Evolutionary conservation across 2,888 invertebrate species (phyloP).

Genomic region (Drosophila heteroneura): DNA sequence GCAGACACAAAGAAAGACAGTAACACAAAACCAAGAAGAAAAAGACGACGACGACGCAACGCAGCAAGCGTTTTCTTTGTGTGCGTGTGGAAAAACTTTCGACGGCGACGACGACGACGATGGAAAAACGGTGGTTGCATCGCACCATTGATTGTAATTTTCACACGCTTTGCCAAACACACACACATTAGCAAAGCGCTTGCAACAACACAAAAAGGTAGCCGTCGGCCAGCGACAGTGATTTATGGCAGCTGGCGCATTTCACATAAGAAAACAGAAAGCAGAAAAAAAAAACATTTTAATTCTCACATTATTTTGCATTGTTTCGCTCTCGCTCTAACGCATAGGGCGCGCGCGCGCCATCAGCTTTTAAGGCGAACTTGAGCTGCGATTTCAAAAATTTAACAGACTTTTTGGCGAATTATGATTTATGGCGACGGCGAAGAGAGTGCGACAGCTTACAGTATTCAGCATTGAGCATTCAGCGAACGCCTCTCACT

Average conservation of each 20-base stretch:
- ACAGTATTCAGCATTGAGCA: background rate
- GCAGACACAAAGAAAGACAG: slow-evolving; percentile 64
- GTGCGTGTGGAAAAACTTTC: slow-evolving; percentile 52
- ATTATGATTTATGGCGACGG: slow-evolving; percentile 40
- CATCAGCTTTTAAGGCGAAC: slow-evolving; percentile 29
- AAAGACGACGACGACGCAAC: background rate
- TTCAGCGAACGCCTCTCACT: slow-evolving; percentile 12
- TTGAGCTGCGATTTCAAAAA: slow-evolving; percentile 46
- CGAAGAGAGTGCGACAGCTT: slow-evolving; percentile 31
- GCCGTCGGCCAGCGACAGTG: slow-evolving; percentile 49
- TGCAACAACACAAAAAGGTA: slow-evolving; percentile 30
- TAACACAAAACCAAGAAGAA: slow-evolving; percentile 47
- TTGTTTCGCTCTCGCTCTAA: slow-evolving; percentile 41
- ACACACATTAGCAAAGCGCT: background rate
- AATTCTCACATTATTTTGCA: slow-evolving; percentile 45
- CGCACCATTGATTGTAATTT: slow-evolving; percentile 65
- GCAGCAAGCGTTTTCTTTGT: slow-evolving; percentile 18
- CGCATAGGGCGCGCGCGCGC: slow-evolving; percentile 39
- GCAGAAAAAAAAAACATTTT: slow-evolving; percentile 26
- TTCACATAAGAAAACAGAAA: slow-evolving; percentile 13
- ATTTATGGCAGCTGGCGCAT: slow-evolving; percentile 61
- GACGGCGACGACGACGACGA: slow-evolving; percentile 10
- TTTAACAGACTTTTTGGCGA: slow-evolving; percentile 65
- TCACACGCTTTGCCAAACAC: slow-evolving; percentile 65
- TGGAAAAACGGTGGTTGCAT: slow-evolving; percentile 60